Conservation (phyloP, 2,113 vertebrate genomes). For the Azemiops feae region DNA sequence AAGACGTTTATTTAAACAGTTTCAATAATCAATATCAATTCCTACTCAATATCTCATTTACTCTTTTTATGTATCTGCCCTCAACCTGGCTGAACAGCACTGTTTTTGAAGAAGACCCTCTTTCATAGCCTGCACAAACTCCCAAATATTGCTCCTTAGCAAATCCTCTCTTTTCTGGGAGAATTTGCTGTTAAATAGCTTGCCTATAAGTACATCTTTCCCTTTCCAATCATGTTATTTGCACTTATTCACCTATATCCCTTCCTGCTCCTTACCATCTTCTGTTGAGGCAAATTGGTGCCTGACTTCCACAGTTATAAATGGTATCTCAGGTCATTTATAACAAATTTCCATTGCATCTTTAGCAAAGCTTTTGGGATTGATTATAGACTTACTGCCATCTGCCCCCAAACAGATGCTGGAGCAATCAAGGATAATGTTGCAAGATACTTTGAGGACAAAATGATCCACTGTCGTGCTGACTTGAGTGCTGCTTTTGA, state of each 20-base stretch:
- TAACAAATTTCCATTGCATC: not conserved
- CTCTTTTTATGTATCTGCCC: not conserved
- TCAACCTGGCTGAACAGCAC: not conserved
- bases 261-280: not conserved
- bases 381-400: not conserved
- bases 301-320: not conserved
- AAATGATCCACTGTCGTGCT: not conserved
- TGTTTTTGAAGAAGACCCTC: not conserved
- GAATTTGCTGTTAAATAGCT: not conserved
- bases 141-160: not conserved
- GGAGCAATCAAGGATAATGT: not conserved
- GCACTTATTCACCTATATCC: not conserved
- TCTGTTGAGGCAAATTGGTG: not conserved
- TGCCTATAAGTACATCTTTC: not conserved
- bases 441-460: not conserved
- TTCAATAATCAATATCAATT: not conserved
- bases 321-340: not conserved
- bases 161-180: not conserved
- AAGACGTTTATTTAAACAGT: not conserved
- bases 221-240: not conserved
- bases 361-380: not conserved
- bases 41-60: not conserved
- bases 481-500: not conserved
- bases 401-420: not conserved
- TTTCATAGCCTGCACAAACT: not conserved